A percentile compares a stretch with the other conserved stretches of the same genome.
These are phyloP conservation scores for Coleophora flavipennella DNA, from an alignment of 2,888 invertebrate species.

Conservation along the genomic window DNA sequence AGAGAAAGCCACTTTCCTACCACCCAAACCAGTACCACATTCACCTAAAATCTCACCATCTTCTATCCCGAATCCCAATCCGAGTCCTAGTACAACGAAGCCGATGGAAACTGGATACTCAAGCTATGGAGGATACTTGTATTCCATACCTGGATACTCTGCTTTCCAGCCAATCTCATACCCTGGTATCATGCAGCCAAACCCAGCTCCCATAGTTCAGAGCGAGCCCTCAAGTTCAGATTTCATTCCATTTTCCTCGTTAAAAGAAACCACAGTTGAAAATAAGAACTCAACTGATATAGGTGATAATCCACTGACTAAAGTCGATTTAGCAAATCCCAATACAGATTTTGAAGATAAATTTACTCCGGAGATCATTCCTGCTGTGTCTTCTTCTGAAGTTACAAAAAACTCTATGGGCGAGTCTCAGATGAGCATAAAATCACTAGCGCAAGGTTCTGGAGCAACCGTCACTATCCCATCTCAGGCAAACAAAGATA, in stretches of 20 bases:
- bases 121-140: slow-evolving; percentile 50
- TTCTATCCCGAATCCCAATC: slow-evolving; percentile 62
- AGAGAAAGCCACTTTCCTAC: slow-evolving; percentile 41
- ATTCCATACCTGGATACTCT: slow-evolving; percentile 60
- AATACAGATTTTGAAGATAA: slow-evolving; percentile 57
- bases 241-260: slow-evolving; percentile 22
- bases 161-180: slow-evolving; percentile 59
- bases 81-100: slow-evolving; percentile 49
- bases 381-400: slow-evolving; percentile 29
- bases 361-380: slow-evolving; percentile 46
- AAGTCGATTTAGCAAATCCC: slow-evolving; percentile 18
- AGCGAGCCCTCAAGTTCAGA: slow-evolving; percentile 28
- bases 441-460: slow-evolving; percentile 45
- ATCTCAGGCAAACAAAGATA: slow-evolving; percentile 17
- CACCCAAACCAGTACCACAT: slow-evolving; percentile 45
- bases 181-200: slow-evolving; percentile 32
- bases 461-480: slow-evolving; percentile 40
- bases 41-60: slow-evolving; percentile 63
- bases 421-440: slow-evolving; percentile 48
- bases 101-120: slow-evolving; percentile 46
- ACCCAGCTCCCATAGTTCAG: slow-evolving; percentile 23
- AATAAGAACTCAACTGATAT: slow-evolving; percentile 21
- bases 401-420: slow-evolving; percentile 17
- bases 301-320: slow-evolving; percentile 17
- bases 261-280: slow-evolving; percentile 23